Evolutionary conservation across 1,140 invertebrate genomes (phyloP), one percentile per base, ranked within the genome.

Genomic region (Schlechtendalia chinensis): DNA sequence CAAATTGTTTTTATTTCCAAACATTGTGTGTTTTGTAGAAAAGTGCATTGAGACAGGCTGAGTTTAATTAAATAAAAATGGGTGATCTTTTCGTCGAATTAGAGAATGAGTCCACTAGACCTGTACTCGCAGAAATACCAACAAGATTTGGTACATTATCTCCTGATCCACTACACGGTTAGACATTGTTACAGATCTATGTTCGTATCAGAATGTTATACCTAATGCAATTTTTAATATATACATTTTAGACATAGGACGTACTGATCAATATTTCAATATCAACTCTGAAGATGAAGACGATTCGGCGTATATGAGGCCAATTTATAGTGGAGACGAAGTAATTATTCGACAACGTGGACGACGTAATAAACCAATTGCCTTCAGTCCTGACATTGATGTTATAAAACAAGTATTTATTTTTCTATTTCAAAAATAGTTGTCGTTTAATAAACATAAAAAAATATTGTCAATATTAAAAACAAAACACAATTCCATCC

Each of bases 311-410:
- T 19, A 1, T 47, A 69, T 85, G 81, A 86, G 85, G 47, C 87
- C 90, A 3, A 88, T 89, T 2, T 88, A 90, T 0, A 91, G 90
- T 54, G 91, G 91, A 0, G 91, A 92, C 83, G 91, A 92, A 83
- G 83, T 91, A 45, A 88, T 91, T 0, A 92, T 92, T 82, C 89
- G 90, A 82, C 90, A 91, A 83, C 86, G 91, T 84, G 91, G 91
- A 1, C 67, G 84, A 61, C 77, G 84, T 39, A 83, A 83, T 39
- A 84, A 86, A n/a, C 86, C 86, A 27, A 84, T 86, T 10, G 85
- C 89, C 54, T 92, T 90, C 90, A 91, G 90, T 24, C 91, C 91
- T 1, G 90, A 91, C 82, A 88, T 89, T 54, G 89, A 91, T 67
- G 82, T 86, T 16, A 87, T 87, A 69, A 89, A 90, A 74, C 86